A percentile compares a stretch with the other conserved stretches of the same genome.
Conservation (phyloP, 2,113 vertebrate species). For the Pluvianellus socialis region DNA sequence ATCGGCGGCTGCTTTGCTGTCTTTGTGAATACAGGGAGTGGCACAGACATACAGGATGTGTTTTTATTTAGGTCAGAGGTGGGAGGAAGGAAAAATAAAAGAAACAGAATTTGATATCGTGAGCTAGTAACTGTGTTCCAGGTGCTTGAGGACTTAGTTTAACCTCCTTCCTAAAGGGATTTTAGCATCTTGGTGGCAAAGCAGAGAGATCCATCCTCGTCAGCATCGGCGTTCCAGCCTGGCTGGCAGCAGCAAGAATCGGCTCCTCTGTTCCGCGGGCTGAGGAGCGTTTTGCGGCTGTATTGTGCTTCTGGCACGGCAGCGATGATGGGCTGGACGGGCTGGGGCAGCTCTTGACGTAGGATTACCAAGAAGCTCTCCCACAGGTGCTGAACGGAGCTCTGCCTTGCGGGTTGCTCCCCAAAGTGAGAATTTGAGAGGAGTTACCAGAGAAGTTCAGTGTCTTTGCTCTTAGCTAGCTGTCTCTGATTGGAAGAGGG, state of each 20-base stretch:
- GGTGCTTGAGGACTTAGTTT: neutral
- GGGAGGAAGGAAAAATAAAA: neutral
- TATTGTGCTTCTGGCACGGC: too few relatives aligned
- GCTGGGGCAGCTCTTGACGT: neutral
- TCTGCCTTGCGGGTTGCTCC: neutral
- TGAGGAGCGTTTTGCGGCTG: neutral
- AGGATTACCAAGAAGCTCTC: neutral
- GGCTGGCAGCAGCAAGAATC: neutral
- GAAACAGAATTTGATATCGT: neutral
- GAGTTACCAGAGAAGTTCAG: neutral
- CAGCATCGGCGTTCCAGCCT: neutral
- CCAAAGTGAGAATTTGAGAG: neutral
- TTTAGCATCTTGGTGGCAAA: neutral
- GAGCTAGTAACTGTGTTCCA: neutral
- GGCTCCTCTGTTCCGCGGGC: neutral
- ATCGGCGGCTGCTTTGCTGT: neutral
- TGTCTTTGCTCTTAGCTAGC: neutral
- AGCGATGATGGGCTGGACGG: too few relatives aligned
- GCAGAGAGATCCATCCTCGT: neutral
- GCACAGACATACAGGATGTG: neutral
- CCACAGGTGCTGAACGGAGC: neutral
- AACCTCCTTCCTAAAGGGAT: neutral
- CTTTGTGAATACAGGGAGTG: constrained; percentile 2
- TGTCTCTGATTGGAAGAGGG: constrained; percentile 48
- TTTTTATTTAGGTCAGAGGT: constrained; percentile 22